Base-by-base conservation (phyloP, 2,888 invertebrate species). In the Phyllotreta cruciferae region DNA sequence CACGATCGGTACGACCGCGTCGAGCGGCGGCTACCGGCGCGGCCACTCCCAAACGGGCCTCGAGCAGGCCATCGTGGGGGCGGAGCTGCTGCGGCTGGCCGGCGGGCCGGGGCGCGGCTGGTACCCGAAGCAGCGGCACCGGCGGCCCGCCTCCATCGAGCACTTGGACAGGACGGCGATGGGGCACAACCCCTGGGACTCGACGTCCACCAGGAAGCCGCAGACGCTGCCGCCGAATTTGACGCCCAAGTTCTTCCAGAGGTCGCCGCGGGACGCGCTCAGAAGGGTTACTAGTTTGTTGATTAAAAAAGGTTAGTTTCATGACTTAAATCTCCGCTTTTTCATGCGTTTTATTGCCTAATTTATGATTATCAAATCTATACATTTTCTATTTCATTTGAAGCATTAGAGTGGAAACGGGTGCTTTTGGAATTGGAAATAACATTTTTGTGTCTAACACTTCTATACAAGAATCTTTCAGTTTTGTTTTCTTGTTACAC, bases 211-310 rank as follows among this genome's bases (percentile, higher is more conserved):
- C 83, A 85, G 92, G 76, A 93, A 93, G 78, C 93, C 93, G 4
- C 85, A 92, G 70, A 93, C 93, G n/a, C 84, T 93, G 76, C 93
- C 93, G 58, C 93, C 93, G 64, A 93, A 93, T 84, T 84, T 93
- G 77, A 92, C 93, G 70, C 93, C 93, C 75, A 93, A 93, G 82
- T 93, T 93, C 86, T 91, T 93, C 85, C 92, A 93, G 80, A 90
- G 92, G 82, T 93, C 93, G 70, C 92, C 93, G 52, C 86, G 93
- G 76, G 93, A 93, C 82, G 93, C 93, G 65, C 85, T 93, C 72
- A 86, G 93, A 77, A 88, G 93, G 81, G 93, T 93, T 78, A 93
- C 93, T 80, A 93, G 93, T 85, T 88, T 93, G 82, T 87, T 93
- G 80, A 93, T 93, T 82, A 74, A 77, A 68, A 80, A 80, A 79